A percentile compares a stretch with the other conserved stretches of the same genome.
These are phyloP conservation scores for Megatriorchis doriae DNA, from an alignment of 2,113 vertebrate genomes.

Conservation along the genomic window DNA sequence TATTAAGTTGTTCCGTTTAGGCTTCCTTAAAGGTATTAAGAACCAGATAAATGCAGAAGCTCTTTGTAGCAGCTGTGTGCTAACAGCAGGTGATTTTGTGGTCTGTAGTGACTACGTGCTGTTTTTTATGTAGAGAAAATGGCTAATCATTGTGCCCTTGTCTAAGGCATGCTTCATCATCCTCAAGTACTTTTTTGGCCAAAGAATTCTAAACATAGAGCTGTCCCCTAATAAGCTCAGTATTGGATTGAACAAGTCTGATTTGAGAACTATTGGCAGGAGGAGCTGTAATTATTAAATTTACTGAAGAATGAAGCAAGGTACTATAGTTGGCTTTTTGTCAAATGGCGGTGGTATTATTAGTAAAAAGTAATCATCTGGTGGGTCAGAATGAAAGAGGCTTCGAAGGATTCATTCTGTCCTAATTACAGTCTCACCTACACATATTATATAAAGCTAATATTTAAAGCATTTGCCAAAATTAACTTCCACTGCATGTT, in stretches of 20 bases:
- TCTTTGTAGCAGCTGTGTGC: conserved; percentile 72
- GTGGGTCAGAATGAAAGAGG: conserved; percentile 74
- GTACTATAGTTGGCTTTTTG: conserved; percentile 78
- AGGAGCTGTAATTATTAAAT: conserved; percentile 82
- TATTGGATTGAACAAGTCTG: conserved; percentile 79
- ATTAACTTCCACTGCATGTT: conserved; percentile 80
- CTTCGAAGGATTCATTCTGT: conserved; percentile 75
- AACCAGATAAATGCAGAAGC: conserved; percentile 74
- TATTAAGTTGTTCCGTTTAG: conserved; percentile 71
- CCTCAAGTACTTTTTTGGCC: conserved; percentile 77
- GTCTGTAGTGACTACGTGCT: conserved; percentile 70
- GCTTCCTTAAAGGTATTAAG: conserved; percentile 70
- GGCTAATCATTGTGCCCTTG: conserved; percentile 78
- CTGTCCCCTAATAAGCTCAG: conserved; percentile 79
- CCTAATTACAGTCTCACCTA: conserved; percentile 82
- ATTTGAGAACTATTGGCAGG: conserved; percentile 79
- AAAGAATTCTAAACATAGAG: conserved; percentile 79
- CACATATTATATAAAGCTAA: conserved; percentile 80
- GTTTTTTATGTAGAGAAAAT: conserved; percentile 77
- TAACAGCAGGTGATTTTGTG: conserved; percentile 76
- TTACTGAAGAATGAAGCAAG: conserved; percentile 76
- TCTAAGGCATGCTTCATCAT: conserved; percentile 79
- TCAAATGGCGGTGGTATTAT: conserved; percentile 79
- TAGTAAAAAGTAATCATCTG: conserved; percentile 78
- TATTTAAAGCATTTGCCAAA: conserved; percentile 83